Evolutionary conservation across 2,888 invertebrate genomes (phyloP), one percentile per base, ranked within the genome.

Genomic region (Nemapogon koenigi): DNA sequence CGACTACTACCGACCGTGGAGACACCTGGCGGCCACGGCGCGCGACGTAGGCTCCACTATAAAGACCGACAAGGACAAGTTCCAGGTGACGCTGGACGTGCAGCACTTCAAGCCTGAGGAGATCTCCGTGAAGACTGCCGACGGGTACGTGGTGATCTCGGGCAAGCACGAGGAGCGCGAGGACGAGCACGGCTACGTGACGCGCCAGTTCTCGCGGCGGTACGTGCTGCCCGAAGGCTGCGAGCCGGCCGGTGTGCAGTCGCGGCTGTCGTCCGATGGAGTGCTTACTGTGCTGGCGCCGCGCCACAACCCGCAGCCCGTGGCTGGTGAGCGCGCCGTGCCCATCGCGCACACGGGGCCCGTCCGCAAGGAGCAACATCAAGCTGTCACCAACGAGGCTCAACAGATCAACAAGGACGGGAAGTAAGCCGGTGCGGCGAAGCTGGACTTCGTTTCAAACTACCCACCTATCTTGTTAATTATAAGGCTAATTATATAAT

Each of bases 91-190:
- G 47, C 63, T 90, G 51, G 90, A 91, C 52, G 88, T 90, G 3
- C 84, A 86, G 44, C 87, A 90, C 42, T 91, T 89, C 50, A 62
- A 81, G 3, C 90, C 90, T 0, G 83, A 85, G 35, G 90, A 91
- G 55, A 83, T 91, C 30, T 75, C 81, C 0, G 89, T 91, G 0
- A 90, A 89, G 60, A 88, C 87, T 0, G 80, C 83, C 0, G 88
- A 88, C 37, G 83, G 85, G 33, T 79, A 67, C 31, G 79, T 91
- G 8, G 78, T 89, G 2, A 81, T 89, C 15, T 88, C 90, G 57
- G 90, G 86, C 0, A 89, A 86, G 52, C 90, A 91, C 49, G 87
- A 88, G 47, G 90, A 90, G 54, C 85, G 85, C 50, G 81, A 83
- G 41, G 89, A 89, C 44, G 83, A 85, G 17, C 85, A 87, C 49